Base-by-base conservation (phyloP, 2,113 vertebrate species). In the Rhinolophus ferrumequinum region DNA sequence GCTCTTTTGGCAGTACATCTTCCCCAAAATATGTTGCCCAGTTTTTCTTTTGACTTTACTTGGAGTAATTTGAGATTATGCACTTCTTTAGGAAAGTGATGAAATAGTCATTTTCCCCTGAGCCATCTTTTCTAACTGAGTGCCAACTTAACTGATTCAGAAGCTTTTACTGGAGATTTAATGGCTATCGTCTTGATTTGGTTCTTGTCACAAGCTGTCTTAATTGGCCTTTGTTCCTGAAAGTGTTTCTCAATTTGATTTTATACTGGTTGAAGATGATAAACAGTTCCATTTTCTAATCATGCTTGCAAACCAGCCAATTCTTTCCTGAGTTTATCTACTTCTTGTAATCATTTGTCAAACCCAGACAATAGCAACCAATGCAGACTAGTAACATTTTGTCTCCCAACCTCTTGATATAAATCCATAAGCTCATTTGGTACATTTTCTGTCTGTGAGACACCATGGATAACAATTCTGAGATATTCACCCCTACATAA, bases 81-180 rank as follows among this genome's bases (percentile, higher is more conserved):
- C 18, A 94, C 26, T 47, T 94, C 62, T 66, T 4, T 41, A 84
- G 44, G 33, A 82, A 69, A 77, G 30, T 62, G n/a, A 88, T 50
- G 67, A 83, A 77, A 47, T 24, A 6, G 35, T 41, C 73, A n/a
- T 58, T 80, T 52, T 50, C 35, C 16, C 26, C 38, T 35, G 24
- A 79, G 79, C 35, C 47, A 58, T 33, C 30, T 79, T 96, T 96
- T 90, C 62, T 35, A 96, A 58, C 56, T 50, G 9, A 79, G 22
- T 56, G 13, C 15, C 75, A 72, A 6, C 26, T 12, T 18, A 72
- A 50, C 22, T 28, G 38, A 70, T 47, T 93, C 81, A 75, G 56
- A 58, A 35, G 18, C 47, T 73, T 86, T 90, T 28, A 41, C 21
- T 7, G 56, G 30, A 81, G 15, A 19, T 60, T n/a, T 80, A 41